Base-by-base conservation (phyloP, 2,888 invertebrate species). In the Drosophila cognata region DNA sequence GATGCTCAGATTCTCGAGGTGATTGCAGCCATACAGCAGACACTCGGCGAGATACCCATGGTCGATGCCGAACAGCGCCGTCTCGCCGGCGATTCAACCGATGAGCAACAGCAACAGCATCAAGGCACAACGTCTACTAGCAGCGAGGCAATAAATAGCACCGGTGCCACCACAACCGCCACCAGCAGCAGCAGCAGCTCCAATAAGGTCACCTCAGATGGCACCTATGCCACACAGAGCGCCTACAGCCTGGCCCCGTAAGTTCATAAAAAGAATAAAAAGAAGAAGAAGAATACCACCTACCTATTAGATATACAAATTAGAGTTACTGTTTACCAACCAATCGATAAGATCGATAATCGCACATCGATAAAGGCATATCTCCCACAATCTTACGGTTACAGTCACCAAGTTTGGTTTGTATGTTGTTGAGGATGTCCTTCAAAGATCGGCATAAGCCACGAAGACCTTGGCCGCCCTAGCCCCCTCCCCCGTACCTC, bases 171-270 rank as follows among this genome's bases (percentile, higher is more conserved):
- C 48, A 36, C 35, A 2, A 46, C 5, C 43, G 35, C 28, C 38
- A 62, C 50, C 21, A 55, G 31, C 18, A 60, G 79, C 8, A 61
- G 67, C 13, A 73, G 79, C 33, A 79, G 91, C 41, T 92, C 79
- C 71, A 93, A 91, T 58, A 93, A 93, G 71, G 99, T 99, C 50
- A 99, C 99, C 53, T 99, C 99, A 41, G 99, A 99, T 94, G 99
- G 99, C 28, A 99, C 99, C 0, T 99, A 99, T 93, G 99, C 99
- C 33, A 97, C 99, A 5, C 99, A 99, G 94, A 99, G 99, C 79
- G 99, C 98, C 50, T 98, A 99, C 93, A 98, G 97, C 91, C 94
- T 97, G 82, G 94, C 96, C 31, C 94, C 95, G 95, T 96, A 92
- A 94, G 96, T 94, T 46, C 25, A 46, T 4, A 16, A 25, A 46